Evolutionary conservation across 2,888 invertebrate species (phyloP).

Genomic region (Crioceris asparagi): DNA sequence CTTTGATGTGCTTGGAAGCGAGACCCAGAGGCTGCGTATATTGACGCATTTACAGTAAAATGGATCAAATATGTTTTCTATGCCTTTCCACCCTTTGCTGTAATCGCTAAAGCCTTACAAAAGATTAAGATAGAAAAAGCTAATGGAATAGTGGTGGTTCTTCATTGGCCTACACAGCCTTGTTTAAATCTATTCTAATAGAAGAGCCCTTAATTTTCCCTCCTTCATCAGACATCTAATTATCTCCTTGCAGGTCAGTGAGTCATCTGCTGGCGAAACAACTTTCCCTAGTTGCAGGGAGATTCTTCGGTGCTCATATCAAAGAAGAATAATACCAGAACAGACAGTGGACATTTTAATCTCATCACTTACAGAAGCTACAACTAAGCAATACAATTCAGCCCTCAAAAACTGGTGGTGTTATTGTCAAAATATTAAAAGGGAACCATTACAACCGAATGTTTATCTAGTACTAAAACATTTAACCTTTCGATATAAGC

Average conservation of each 20-base stretch:
- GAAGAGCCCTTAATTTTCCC: background rate
- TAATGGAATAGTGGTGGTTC: background rate
- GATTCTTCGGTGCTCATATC: constrained; percentile 16
- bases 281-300: constrained; percentile 16
- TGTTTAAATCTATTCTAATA: background rate
- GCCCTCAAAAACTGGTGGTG: too few relatives aligned
- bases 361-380: constrained; percentile 13
- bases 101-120: constrained; percentile 4
- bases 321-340: constrained; percentile 10
- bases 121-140: constrained; percentile 6
- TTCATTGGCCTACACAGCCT: too few relatives aligned
- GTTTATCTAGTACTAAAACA: too few relatives aligned
- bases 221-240: constrained; percentile 1
- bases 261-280: background rate
- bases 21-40: constrained; percentile 11
- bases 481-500: too few relatives aligned
- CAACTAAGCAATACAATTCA: constrained; percentile 8
- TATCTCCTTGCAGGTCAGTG: constrained; percentile 1
- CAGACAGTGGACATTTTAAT: constrained; percentile 14
- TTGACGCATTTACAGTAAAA: constrained; percentile 14
- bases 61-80: constrained; percentile 13
- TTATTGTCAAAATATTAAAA: too few relatives aligned
- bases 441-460: too few relatives aligned
- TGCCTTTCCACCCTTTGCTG: constrained; percentile 15
- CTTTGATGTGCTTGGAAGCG: constrained; percentile 11